These are phyloP conservation scores for Littorina saxatilis DNA, from an alignment of 1,140 invertebrate species.

Conservation along the genomic window DNA sequence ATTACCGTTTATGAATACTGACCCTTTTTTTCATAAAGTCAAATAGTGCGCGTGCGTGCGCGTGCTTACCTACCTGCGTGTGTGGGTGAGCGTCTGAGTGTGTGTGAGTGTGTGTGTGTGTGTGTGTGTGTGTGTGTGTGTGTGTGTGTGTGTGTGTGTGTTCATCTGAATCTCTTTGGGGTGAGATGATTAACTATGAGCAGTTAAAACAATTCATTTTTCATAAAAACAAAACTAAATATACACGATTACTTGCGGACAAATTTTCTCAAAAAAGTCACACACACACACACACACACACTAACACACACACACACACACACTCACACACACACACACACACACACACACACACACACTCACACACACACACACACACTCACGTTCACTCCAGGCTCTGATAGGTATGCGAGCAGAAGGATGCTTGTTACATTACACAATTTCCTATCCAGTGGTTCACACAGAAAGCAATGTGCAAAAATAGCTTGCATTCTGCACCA, in stretches of 20 bases:
- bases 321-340: not conserved
- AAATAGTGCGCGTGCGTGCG: slow-evolving; percentile 19
- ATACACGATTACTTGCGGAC: not conserved
- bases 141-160: not conserved
- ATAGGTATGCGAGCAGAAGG: not conserved
- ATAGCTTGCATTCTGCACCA: no score
- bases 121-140: slow-evolving; percentile 16
- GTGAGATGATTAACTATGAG: not conserved
- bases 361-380: not conserved
- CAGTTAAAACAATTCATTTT: not conserved
- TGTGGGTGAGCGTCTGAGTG: not conserved
- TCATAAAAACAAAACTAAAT: not conserved
- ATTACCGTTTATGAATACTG: no score
- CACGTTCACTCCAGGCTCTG: not conserved
- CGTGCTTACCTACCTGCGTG: slow-evolving; percentile 5
- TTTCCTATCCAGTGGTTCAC: not conserved
- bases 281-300: no score
- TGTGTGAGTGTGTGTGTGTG: slow-evolving; percentile 9
- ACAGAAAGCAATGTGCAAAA: not conserved
- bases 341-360: not conserved
- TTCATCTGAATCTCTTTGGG: not conserved
- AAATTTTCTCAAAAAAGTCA: not conserved
- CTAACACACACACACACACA: no score
- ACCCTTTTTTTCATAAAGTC: no score
- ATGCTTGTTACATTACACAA: not conserved